Evolutionary conservation across 2,888 invertebrate genomes (phyloP).

Genomic region (Alloplasta piceator): DNA sequence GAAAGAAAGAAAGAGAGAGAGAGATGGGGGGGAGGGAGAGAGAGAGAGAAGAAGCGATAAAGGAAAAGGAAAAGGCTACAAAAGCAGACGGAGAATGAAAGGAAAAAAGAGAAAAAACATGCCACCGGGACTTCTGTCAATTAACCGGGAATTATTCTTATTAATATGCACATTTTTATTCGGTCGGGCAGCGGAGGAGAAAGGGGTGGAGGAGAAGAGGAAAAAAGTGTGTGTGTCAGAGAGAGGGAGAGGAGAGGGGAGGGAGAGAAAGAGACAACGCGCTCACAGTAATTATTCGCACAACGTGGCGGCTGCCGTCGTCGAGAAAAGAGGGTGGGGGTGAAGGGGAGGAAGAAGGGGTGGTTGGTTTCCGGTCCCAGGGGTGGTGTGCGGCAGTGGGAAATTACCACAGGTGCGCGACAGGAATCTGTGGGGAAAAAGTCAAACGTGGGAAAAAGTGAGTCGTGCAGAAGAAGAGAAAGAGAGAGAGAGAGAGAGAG

Average conservation of each 20-base stretch:
- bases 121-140: slow-evolving; percentile 44
- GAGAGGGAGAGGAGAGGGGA: slow-evolving; percentile 12
- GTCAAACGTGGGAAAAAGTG: slow-evolving; percentile 37
- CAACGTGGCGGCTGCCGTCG: slow-evolving; percentile 45
- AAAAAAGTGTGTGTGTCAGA: background rate
- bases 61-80: background rate
- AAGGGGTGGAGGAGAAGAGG: background rate
- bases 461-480: slow-evolving; percentile 6
- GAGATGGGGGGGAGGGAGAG: background rate
- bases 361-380: slow-evolving; percentile 41
- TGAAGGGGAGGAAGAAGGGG: background rate
- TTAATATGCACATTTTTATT: slow-evolving; percentile 66
- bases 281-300: slow-evolving; percentile 58
- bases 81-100: slow-evolving; percentile 12
- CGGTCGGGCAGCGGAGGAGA: slow-evolving; percentile 10
- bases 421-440: slow-evolving; percentile 60
- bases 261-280: slow-evolving; percentile 3
- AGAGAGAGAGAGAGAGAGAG: background rate
- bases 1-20: slow-evolving; percentile 3
- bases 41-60: background rate
- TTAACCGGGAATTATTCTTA: slow-evolving; percentile 62
- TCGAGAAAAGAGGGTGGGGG: background rate
- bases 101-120: slow-evolving; percentile 25
- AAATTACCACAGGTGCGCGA: slow-evolving; percentile 57
- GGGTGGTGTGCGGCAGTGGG: slow-evolving; percentile 48